Evolutionary conservation across 2,888 invertebrate genomes (phyloP).

Genomic region (Oscheius sp.): DNA sequence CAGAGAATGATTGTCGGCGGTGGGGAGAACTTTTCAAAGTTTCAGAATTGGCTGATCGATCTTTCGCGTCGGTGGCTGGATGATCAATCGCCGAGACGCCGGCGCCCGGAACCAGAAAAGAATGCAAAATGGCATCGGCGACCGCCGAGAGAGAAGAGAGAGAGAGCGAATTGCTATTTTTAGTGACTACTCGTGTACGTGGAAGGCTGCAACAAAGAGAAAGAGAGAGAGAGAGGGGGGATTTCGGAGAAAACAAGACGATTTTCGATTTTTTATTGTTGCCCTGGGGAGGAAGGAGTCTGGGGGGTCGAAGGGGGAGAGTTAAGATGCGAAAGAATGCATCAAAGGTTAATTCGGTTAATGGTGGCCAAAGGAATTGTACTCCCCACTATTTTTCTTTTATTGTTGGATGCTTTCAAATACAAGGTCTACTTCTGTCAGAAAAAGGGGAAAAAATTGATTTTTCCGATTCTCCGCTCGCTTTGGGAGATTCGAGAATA

Average conservation of each 20-base stretch:
- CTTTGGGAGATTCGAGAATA: too few species aligned
- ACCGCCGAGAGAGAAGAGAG: too few species aligned
- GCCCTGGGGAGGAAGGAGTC: background rate
- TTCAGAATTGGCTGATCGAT: conserved; percentile 16
- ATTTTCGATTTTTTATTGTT: background rate
- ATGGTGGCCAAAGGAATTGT: too few species aligned
- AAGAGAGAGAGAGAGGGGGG: background rate
- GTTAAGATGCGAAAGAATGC: background rate
- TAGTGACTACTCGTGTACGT: too few species aligned
- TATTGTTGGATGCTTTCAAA: too few species aligned
- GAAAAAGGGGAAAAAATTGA: too few species aligned
- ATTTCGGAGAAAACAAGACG: background rate
- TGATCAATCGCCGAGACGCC: conserved; percentile 20
- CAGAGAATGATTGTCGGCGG: background rate
- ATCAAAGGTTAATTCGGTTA: too few species aligned
- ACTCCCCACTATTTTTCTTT: too few species aligned
- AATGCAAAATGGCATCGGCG: conserved; percentile 8
- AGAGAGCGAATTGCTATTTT: background rate
- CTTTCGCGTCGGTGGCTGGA: conserved; percentile 12
- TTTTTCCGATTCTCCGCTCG: too few species aligned
- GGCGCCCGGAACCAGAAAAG: conserved; percentile 13
- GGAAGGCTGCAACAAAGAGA: background rate
- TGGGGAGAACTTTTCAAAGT: conserved; percentile 16
- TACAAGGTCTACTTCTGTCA: too few species aligned
- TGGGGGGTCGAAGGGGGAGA: background rate